Base-by-base conservation (phyloP, 2,888 invertebrate species). In the Quadroppia sp. region DNA sequence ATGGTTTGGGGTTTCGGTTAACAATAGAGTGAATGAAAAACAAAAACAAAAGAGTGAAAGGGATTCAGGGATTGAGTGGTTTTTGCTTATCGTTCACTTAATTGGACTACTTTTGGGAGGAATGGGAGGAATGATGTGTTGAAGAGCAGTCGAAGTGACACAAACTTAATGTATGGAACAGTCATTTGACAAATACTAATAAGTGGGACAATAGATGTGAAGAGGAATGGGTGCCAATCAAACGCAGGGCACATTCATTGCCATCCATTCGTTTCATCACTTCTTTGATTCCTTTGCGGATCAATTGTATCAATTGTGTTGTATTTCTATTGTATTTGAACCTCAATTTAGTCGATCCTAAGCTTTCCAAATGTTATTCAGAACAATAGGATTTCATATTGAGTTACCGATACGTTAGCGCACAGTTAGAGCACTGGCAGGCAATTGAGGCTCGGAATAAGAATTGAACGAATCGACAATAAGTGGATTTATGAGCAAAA, bases 401-500 rank as follows among this genome's bases (percentile, higher is more conserved):
- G 61, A 56, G 30, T 64, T 32, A 36, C 61, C 61, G 32, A 64
- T 64, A 64, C 36, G 59, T 59, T n/a, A 56, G 11, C 11, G 6
- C 56, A 28, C 56, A 20, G 1, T 28, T 56, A 23, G 23, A 3
- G 23, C 50, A 11, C 17, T 56, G 11, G n/a, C 48, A 48, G 48
- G 45, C 28, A 56, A 25, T 28, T 9, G 28, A 20, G n/a, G 13
- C 36, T 59, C 36, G 36, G 17, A 32, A 64, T 64, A 64, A 64
- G 61, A 64, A 36, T 64, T 2, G 17, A 30, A 64, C n/a, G 61
- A 64, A 56, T 56, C 56, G 28, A 56, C 20, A 56, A 64, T 64
- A 64, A 64, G 61, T 64, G 61, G 61, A 64, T 64, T 64, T 64
- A 64, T 64, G 32, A 64, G 61, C 61, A 23, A 64, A 64, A 64